These are phyloP conservation scores for Matsumyia berberina DNA, from an alignment of 2,888 invertebrate genomes.

Conservation along the genomic window DNA sequence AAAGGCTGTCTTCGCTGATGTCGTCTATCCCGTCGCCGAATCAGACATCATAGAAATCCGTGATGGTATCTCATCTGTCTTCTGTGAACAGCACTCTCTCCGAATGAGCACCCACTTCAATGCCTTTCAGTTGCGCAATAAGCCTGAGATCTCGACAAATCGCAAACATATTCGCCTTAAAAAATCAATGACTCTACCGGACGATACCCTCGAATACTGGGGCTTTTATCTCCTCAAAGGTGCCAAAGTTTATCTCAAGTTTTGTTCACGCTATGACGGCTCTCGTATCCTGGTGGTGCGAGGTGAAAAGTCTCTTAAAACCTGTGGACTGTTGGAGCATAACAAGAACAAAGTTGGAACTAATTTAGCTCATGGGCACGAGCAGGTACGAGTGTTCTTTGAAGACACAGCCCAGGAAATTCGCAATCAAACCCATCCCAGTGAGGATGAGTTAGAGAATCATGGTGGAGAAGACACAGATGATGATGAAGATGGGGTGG, in stretches of 20 bases:
- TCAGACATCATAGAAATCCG: conserved; percentile 93
- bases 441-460: conserved; percentile 81
- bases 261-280: conserved; percentile 92
- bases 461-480: conserved; percentile 82
- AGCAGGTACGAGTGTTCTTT: conserved; percentile 86
- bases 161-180: conserved; percentile 91
- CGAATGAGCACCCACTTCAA: conserved; percentile 90
- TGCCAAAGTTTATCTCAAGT: conserved; percentile 90
- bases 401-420: conserved; percentile 86
- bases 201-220: conserved; percentile 95
- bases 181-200: conserved; percentile 92
- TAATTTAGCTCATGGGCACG: conserved; percentile 84
- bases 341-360: conserved; percentile 87
- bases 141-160: conserved; percentile 88
- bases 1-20: conserved; percentile 91
- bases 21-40: conserved; percentile 91
- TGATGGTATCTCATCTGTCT: conserved; percentile 92
- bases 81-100: conserved; percentile 91
- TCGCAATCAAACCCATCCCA: conserved; percentile 76
- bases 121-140: conserved; percentile 90
- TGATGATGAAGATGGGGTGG: conserved; percentile 69
- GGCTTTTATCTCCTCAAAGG: conserved; percentile 93
- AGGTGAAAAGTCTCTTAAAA: conserved; percentile 90
- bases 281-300: conserved; percentile 92
- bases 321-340: conserved; percentile 91